Base-by-base conservation (phyloP, 2,797 vertebrate genomes). In the Carcharodon carcharias region DNA sequence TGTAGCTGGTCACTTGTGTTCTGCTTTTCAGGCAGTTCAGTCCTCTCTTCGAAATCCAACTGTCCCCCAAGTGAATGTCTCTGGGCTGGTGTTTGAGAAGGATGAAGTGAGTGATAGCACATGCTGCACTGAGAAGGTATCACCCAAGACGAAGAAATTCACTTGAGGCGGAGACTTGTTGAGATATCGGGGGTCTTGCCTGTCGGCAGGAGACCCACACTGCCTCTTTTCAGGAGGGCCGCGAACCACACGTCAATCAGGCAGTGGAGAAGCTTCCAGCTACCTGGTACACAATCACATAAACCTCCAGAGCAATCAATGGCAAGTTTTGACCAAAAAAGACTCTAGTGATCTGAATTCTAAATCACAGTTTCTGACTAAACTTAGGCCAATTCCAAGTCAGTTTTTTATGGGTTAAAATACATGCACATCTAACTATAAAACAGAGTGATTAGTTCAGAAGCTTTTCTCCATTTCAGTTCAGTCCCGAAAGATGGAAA, bases 401-500 rank as follows among this genome's bases (percentile, higher is more conserved):
- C 12, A 61, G n/a, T 65, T 85, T 77, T 35, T 67, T 31, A 11
- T 85, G 7, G 50, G 2, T n/a, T 89, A n/a, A 92, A 8, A 31
- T n/a, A 35, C 21, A 4, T 56, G 16, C 58, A 92, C 35, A 45
- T 35, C 89, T n/a, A 35, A 65, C 21, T 2, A 31, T 18, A 77
- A 12, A 16, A 50, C 8, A 94, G 97, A 98, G 98, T 98, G 98
- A 99, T 99, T 99, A 99, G 99, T 98, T 96, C 94, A 97, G 97
- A 97, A 97, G 96, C 96, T 73, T 98, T 96, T 99, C 99, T 98
- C 98, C 99, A 99, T 98, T 98, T 97, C 97, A 98, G 97, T 98
- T 99, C 99, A 99, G 99, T 98, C 99, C 99, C 99, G 98, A 99
- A 99, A 99, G 99, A 99, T 99, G 99, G 98, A 98, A 97, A 98